Base-by-base conservation (phyloP, 2,888 invertebrate species). In the Petrolisthes cinctipes region DNA sequence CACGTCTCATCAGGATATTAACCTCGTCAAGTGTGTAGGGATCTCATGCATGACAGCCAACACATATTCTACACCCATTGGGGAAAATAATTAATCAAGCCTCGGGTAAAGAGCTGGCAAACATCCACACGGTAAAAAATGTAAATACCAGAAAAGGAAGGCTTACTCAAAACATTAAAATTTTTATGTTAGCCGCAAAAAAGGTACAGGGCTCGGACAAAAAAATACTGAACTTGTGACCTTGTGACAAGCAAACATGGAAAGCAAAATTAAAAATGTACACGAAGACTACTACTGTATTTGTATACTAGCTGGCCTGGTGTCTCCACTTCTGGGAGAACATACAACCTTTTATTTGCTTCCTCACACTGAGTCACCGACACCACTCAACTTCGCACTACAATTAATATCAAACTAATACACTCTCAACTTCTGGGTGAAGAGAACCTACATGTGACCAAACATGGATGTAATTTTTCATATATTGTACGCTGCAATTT, bases 121-220 rank as follows among this genome's bases (percentile, higher is more conserved):
- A 71, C 20, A n/a, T 6, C 20, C 71, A n/a, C n/a, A 11, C 20
- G 14, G 20, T 6, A 17, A 71, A 11, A 71, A 71, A n/a, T n/a
- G 20, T n/a, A 71, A 71, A 71, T 11, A n/a, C 11, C 11, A 71
- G 20, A 71, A n/a, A 71, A 17, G 6, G 20, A 71, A 71, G 20
- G n/a, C 14, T 71, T 17, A 17, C 20, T 11, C 14, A 11, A 20
- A 71, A 20, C n/a, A 11, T 20, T n/a, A 71, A 71, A 71, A 11
- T 17, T n/a, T 14, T 71, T n/a, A 71, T 71, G n/a, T 71, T n/a
- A 71, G 71, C 71, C n/a, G 20, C 71, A 71, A 71, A 71, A 71
- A 71, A n/a, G 61, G 17, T 6, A 61, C 11, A 61, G 61, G 61
- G 61, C 17, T 61, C 61, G 61, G 37, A 61, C 61, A 61, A 61